Percentiles rank a stretch among this genome's conserved stretches.
phyloP scores from a whole-genome alignment of 2,113 vertebrate genomes.

The Porphyrio hochstetteri region DNA sequence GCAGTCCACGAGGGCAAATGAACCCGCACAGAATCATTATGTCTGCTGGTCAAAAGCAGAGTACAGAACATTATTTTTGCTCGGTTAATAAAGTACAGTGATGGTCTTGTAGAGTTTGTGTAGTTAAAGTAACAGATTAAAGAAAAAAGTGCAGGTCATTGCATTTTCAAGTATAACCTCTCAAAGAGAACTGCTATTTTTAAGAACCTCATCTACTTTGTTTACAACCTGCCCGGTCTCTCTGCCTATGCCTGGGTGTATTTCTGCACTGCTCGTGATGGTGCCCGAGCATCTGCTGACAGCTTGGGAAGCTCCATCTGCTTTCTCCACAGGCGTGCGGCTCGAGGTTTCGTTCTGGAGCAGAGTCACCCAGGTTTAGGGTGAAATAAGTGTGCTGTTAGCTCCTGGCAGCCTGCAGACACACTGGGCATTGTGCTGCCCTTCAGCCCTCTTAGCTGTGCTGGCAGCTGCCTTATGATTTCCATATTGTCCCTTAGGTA shows the following conservation, averaged over 20 bases:
- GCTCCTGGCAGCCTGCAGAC: neutral
- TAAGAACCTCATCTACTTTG: neutral
- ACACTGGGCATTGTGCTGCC: neutral
- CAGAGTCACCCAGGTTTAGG: neutral
- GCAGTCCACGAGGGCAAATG: neutral
- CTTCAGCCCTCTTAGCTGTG: neutral
- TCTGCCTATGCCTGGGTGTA: neutral
- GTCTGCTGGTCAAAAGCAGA: neutral
- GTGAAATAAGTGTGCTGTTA: neutral
- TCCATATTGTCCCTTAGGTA: neutral
- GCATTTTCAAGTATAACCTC: neutral
- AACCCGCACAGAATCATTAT: neutral
- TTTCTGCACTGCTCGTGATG: neutral
- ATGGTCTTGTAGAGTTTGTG: neutral
- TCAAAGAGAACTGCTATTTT: neutral
- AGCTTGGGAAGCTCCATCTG: neutral
- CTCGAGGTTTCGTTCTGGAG: neutral
- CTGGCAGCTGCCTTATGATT: constrained; percentile 16
- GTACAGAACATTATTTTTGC: neutral
- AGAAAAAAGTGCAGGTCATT: neutral
- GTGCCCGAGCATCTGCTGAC: neutral
- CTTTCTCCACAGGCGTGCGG: neutral
- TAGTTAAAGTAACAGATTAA: neutral
- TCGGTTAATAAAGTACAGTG: neutral
- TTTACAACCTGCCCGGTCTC: neutral